phyloP scores from a whole-genome alignment of 1,140 invertebrate genomes.

The Leptoteleia sp. region DNA sequence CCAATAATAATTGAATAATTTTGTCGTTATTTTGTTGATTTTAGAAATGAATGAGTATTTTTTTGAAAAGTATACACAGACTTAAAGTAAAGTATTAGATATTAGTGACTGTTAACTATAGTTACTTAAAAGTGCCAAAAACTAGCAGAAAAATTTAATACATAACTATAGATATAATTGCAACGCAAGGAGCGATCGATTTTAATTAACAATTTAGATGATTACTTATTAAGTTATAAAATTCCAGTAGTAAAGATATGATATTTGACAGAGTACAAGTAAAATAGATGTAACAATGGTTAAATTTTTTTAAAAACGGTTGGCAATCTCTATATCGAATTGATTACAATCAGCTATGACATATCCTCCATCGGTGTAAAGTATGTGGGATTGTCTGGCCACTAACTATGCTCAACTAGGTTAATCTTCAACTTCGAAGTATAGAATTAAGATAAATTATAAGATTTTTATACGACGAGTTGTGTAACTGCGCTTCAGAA shows the following conservation, averaged over 20 bases:
- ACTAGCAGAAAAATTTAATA: constrained; percentile 33
- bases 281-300: constrained; percentile 20
- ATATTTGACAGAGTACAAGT: constrained; percentile 45
- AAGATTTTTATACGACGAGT: constrained; percentile 56
- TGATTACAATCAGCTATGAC: constrained; percentile 79
- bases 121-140: constrained; percentile 60
- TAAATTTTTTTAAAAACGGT: constrained; percentile 43
- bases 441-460: constrained; percentile 58
- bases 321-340: constrained; percentile 57
- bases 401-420: constrained; percentile 80
- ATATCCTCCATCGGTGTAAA: constrained; percentile 66
- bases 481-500: constrained; percentile 21
- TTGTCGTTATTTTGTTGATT: too few relatives aligned
- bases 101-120: constrained; percentile 45
- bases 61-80: constrained; percentile 41
- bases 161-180: constrained; percentile 30
- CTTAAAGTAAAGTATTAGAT: constrained; percentile 38
- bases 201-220: too few relatives aligned
- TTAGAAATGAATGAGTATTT: constrained; percentile 37
- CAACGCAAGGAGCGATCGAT: too few relatives aligned
- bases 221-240: too few relatives aligned
- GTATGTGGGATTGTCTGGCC: constrained; percentile 75
- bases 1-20: too few relatives aligned
- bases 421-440: constrained; percentile 75
- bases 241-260: too few relatives aligned